These are phyloP conservation scores for Urocyon cinereoargenteus DNA, from an alignment of 2,797 vertebrate species.

Conservation along the genomic window DNA sequence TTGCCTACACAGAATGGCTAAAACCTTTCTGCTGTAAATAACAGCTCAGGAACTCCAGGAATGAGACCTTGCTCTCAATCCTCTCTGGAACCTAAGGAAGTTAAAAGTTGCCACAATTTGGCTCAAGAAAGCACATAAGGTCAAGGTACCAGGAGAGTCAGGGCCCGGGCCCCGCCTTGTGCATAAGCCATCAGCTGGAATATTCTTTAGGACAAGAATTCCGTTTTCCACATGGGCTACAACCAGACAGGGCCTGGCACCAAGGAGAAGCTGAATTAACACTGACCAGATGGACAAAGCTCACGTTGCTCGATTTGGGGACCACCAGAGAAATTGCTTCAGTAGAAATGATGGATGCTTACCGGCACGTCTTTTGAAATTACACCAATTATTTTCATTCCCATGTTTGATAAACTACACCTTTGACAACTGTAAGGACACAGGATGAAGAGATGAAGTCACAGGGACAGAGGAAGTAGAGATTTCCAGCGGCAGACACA, in stretches of 20 bases:
- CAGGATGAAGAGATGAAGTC: slow-evolving; percentile 17
- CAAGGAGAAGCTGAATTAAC: neutral
- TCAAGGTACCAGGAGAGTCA: neutral
- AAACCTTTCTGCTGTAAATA: neutral
- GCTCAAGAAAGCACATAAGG: neutral
- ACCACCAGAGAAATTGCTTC: neutral
- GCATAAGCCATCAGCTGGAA: neutral
- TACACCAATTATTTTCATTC: neutral
- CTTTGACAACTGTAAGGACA: neutral
- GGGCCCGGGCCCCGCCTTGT: neutral
- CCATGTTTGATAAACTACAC: neutral
- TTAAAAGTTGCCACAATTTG: neutral
- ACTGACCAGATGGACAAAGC: neutral
- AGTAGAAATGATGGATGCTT: neutral
- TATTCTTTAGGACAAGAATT: neutral
- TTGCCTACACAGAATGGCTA: neutral
- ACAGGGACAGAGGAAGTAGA: neutral
- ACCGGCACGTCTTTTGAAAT: neutral
- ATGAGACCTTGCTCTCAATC: neutral
- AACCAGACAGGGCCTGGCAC: neutral
- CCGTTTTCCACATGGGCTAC: neutral
- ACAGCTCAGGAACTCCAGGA: neutral
- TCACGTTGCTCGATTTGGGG: neutral
- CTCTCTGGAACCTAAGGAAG: neutral
- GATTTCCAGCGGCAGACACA: neutral